phyloP scores from a whole-genome alignment of 1,140 invertebrate genomes.

The Berghia stephanieae region DNA sequence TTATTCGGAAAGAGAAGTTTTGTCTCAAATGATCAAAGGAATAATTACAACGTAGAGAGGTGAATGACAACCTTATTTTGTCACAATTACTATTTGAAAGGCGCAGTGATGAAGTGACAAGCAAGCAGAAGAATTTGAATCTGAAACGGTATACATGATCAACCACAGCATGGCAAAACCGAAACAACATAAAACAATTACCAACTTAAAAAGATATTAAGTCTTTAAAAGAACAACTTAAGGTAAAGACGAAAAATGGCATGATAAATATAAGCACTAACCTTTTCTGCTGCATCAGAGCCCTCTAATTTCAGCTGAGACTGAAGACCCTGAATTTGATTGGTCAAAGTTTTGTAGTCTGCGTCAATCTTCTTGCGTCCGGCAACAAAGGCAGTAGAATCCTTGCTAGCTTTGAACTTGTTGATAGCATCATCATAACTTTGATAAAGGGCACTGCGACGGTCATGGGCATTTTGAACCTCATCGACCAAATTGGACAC shows the following conservation, averaged over 20 bases:
- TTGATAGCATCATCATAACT: constrained; percentile 74
- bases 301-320: constrained; percentile 74
- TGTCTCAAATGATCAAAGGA: not conserved
- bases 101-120: too few relatives aligned
- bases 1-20: not conserved
- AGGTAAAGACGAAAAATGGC: not conserved
- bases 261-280: constrained; percentile 31
- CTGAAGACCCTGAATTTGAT: constrained; percentile 71
- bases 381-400: constrained; percentile 69
- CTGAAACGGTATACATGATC: too few relatives aligned
- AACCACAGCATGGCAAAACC: too few relatives aligned
- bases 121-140: too few relatives aligned
- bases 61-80: too few relatives aligned
- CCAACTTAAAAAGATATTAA: too few relatives aligned
- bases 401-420: constrained; percentile 75
- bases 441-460: constrained; percentile 73
- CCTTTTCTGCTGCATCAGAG: constrained; percentile 73
- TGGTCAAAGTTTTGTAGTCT: constrained; percentile 75
- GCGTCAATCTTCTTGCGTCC: constrained; percentile 72
- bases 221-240: too few relatives aligned
- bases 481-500: constrained; percentile 68
- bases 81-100: too few relatives aligned
- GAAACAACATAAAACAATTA: too few relatives aligned
- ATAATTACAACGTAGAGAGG: too few relatives aligned
- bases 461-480: constrained; percentile 74